These are phyloP conservation scores for Ptychadena robeensis DNA, from an alignment of 2,797 vertebrate genomes.

Conservation along the genomic window DNA sequence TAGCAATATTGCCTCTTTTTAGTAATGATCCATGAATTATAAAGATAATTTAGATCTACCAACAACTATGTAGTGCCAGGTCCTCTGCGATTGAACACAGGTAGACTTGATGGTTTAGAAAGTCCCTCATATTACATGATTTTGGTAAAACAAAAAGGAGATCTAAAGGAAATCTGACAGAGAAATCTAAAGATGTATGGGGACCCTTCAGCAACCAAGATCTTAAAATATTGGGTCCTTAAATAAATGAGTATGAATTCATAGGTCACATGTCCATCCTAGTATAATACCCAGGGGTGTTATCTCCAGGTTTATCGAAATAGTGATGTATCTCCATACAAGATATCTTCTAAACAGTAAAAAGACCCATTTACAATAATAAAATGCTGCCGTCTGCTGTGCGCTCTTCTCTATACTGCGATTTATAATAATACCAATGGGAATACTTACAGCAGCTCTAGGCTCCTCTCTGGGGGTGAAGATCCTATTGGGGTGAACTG, in stretches of 20 bases:
- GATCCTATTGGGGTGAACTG: neutral
- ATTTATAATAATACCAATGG: neutral
- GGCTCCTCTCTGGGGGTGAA: neutral
- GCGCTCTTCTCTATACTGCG: neutral
- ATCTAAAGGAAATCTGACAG: no score
- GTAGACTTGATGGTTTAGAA: no score
- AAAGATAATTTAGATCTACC: no score
- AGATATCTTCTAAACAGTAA: neutral
- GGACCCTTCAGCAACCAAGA: no score
- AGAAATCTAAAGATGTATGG: no score
- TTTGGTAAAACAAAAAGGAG: no score
- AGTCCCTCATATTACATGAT: no score
- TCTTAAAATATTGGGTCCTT: no score
- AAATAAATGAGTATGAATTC: neutral
- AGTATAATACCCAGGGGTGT: neutral
- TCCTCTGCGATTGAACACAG: no score
- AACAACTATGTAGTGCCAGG: no score
- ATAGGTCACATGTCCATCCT: neutral
- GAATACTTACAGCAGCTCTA: neutral
- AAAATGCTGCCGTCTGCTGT: neutral
- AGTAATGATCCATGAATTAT: no score
- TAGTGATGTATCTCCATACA: neutral
- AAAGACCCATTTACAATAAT: neutral
- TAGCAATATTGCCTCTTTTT: no score
- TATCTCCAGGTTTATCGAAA: neutral